Evolutionary conservation across 2,888 invertebrate species (phyloP), one percentile per base, ranked within the genome.

Genomic region (Ditylenchus weischeri): DNA sequence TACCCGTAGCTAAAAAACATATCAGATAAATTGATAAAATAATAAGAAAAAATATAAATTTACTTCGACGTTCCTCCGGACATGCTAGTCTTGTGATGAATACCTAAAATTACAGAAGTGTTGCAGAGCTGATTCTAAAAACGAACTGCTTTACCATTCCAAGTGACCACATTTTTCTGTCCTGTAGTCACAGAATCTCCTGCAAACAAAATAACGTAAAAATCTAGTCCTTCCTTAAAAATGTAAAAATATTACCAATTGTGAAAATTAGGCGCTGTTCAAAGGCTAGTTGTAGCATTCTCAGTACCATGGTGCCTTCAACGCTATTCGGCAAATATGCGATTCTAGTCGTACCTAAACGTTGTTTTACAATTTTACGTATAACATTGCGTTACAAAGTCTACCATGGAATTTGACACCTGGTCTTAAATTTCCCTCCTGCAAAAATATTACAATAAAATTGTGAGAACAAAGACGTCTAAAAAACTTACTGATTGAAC

Each of bases 91-190:
- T 91, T 91, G 83, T 91, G 91, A 80, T 91, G 91, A 70, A 91
- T 90, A 81, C 89, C 43, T 43, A 8, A 13, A 43, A 43, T 6
- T 29, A 15, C 43, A 43, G 15, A 43, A 43, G 8, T 43, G 5
- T 43, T 6, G 43, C 43, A 43, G 3, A 3, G 8, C 11, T 13
- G 15, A 43, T 15, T 43, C 15, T 43, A 13, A 13, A n/a, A 43
- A 43, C 15, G 15, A 8, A 8, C 15, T 3, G 1, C 2, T 43
- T 15, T 90, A 80, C 89, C 89, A 83, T 91, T 91, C 94, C 94
- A 94, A 58, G 91, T 89, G 65, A 93, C 90, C 69, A 92, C 91
- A 86, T 93, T 90, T n/a, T 91, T 90, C 76, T 90, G 89, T 0
- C 93, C 93, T 0, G 93, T 93, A 0, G 93, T 94, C 69, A 89